These are phyloP conservation scores for Scaptomyza cyrtandrae DNA, from an alignment of 2,888 invertebrate genomes.

Conservation along the genomic window DNA sequence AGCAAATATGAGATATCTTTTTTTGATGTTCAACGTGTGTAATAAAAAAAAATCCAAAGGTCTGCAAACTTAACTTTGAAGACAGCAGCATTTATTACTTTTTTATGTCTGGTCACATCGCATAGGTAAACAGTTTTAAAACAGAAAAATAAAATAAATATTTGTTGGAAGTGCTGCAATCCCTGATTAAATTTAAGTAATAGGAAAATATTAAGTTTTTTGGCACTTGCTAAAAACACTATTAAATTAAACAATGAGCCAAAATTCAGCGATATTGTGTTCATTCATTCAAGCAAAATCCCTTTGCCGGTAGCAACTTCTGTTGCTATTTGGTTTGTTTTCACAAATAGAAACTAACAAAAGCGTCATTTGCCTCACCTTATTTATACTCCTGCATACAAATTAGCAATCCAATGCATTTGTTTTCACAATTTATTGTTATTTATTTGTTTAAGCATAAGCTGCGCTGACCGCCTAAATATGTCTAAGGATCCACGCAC, in stretches of 20 bases:
- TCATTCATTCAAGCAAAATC: background rate
- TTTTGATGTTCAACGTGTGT: too few species aligned
- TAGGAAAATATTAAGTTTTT: background rate
- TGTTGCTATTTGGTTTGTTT: background rate
- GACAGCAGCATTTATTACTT: background rate
- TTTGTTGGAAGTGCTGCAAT: constrained; percentile 27
- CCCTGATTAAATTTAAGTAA: background rate
- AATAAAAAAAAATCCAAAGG: background rate
- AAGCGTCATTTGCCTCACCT: background rate
- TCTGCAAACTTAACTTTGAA: background rate
- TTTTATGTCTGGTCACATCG: constrained; percentile 23
- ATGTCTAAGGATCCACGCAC: constrained; percentile 37
- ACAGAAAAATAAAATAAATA: constrained; percentile 4
- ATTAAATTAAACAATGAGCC: background rate
- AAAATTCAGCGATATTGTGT: background rate
- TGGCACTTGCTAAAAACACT: background rate
- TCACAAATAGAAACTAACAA: background rate
- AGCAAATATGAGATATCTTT: too few species aligned
- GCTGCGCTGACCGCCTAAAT: background rate
- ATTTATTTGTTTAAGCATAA: background rate
- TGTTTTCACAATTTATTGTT: background rate
- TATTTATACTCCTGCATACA: background rate
- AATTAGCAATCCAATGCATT: background rate
- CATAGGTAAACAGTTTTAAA: constrained; percentile 22
- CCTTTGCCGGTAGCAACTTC: background rate